phyloP scores from a whole-genome alignment of 1,140 invertebrate genomes.

The Harlomillsia oculata region DNA sequence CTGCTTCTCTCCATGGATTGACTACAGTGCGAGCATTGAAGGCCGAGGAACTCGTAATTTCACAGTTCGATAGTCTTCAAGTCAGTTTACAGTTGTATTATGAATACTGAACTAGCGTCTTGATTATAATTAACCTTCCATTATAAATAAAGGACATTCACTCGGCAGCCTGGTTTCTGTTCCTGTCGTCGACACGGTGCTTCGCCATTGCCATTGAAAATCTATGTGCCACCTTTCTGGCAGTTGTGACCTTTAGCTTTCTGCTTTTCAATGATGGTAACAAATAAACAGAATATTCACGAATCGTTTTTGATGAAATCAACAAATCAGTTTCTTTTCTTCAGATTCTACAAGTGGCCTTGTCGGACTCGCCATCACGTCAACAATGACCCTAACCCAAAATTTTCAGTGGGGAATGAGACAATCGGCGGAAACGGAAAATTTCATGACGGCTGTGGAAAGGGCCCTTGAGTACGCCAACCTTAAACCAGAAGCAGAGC shows the following conservation, averaged over 20 bases:
- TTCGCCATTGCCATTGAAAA: slow-evolving; percentile 28
- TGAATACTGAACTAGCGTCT: background rate
- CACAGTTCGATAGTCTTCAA: slow-evolving; percentile 64
- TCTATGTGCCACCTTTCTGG: slow-evolving; percentile 15
- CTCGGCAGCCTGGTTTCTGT: slow-evolving; percentile 55
- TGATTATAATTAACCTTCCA: background rate
- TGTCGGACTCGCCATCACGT: slow-evolving; percentile 33
- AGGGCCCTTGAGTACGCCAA: slow-evolving; percentile 62
- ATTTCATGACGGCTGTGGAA: slow-evolving; percentile 71
- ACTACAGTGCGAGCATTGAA: slow-evolving; percentile 78
- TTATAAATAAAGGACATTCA: slow-evolving; percentile 41
- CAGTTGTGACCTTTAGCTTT: slow-evolving; percentile 18
- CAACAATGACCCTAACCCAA: slow-evolving; percentile 20
- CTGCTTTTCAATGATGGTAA: background rate
- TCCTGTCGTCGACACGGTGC: slow-evolving; percentile 49
- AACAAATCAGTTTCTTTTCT: background rate
- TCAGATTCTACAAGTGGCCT: slow-evolving; percentile 7
- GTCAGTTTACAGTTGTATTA: slow-evolving; percentile 1
- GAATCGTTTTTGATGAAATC: background rate
- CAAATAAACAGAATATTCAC: background rate
- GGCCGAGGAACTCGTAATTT: slow-evolving; percentile 60
- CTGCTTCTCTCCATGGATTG: slow-evolving; percentile 75
- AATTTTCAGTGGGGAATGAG: slow-evolving; percentile 67
- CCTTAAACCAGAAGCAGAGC: slow-evolving; percentile 39
- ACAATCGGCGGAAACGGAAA: slow-evolving; percentile 67